Percentiles rank a stretch among this genome's conserved stretches.
Evolutionary conservation across 2,113 vertebrate species (phyloP).

Genomic region (Ceuthmochares aereus): DNA sequence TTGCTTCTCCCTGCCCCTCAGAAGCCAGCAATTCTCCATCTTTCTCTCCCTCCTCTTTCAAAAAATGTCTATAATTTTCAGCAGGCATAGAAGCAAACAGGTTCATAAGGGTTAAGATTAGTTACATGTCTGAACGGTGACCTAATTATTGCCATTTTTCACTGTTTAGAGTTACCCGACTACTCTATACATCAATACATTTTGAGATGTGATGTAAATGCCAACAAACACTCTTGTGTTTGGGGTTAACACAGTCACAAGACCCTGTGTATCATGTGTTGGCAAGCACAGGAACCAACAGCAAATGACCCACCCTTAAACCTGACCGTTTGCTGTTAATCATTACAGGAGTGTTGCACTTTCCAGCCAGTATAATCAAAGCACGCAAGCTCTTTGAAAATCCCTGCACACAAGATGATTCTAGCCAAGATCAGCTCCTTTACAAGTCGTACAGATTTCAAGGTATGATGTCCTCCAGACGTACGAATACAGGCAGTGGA

Average conservation of each 20-base stretch:
- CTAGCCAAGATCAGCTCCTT: slow-evolving; percentile 28
- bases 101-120: not conserved
- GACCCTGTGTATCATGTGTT: slow-evolving; percentile 26
- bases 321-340: slow-evolving; percentile 58
- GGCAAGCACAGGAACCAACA: slow-evolving; percentile 46
- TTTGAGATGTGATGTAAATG: slow-evolving; percentile 14
- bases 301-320: slow-evolving; percentile 64
- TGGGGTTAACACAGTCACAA: slow-evolving; percentile 62
- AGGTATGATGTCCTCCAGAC: slow-evolving; percentile 45
- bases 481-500: not conserved
- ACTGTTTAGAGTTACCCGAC: slow-evolving; percentile 32
- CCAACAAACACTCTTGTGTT: slow-evolving; percentile 52
- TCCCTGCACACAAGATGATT: not conserved
- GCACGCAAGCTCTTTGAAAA: slow-evolving; percentile 40
- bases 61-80: not conserved
- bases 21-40: not conserved
- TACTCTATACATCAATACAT: slow-evolving; percentile 21
- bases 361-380: slow-evolving; percentile 52
- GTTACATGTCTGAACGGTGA: not conserved
- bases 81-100: not conserved
- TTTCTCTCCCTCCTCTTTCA: not conserved
- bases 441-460: slow-evolving; percentile 17
- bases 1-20: not conserved
- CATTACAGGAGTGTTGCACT: slow-evolving; percentile 29
- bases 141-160: slow-evolving; percentile 22